Conservation (phyloP, 2,113 vertebrate genomes). For the Willisornis vidua region DNA sequence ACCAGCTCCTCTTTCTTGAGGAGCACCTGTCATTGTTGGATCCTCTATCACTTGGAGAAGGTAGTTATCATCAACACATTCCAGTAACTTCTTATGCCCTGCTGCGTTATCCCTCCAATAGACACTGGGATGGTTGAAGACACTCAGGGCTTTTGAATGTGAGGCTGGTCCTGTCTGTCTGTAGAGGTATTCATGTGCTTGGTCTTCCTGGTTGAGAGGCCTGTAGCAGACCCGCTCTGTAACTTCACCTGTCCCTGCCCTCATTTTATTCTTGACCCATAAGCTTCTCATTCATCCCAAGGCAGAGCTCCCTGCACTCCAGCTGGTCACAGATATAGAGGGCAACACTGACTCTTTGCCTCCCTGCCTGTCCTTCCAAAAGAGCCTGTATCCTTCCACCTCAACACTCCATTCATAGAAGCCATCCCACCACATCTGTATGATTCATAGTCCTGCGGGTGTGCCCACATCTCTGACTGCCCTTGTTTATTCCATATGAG, state of each 20-base stretch:
- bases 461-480: too few relatives aligned
- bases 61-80: neutral
- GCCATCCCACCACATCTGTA: too few relatives aligned
- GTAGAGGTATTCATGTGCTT: neutral
- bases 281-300: neutral
- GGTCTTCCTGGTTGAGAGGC: neutral
- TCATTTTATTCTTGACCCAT: neutral
- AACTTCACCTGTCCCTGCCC: neutral
- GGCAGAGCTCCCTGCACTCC: neutral
- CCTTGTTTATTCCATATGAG: neutral
- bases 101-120: accelerated
- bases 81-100: neutral
- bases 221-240: neutral
- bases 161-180: neutral
- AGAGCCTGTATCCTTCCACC: neutral
- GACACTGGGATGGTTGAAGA: neutral
- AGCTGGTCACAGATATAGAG: neutral
- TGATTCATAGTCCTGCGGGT: neutral
- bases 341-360: too few relatives aligned
- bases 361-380: neutral
- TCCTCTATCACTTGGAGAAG: neutral
- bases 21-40: neutral
- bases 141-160: neutral
- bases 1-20: neutral
- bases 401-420: neutral